phyloP scores from a whole-genome alignment of 2,888 invertebrate species.

The Chloroclystis v-ata region DNA sequence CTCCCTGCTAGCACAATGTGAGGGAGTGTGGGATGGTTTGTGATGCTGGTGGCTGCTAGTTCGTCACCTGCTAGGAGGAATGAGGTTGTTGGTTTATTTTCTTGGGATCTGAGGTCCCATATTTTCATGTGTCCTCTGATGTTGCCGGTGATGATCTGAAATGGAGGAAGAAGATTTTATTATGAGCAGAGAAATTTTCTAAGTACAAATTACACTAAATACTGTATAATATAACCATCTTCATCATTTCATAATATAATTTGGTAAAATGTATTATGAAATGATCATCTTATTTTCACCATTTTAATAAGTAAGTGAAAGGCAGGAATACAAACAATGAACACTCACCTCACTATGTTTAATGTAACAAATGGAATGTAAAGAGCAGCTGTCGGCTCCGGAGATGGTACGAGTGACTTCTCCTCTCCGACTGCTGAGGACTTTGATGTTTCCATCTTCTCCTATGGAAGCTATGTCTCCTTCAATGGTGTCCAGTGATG shows the following conservation, averaged over 20 bases:
- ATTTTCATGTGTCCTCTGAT: slow-evolving; percentile 93
- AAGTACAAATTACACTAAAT: too few relatives aligned
- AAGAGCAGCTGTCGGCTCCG: slow-evolving; percentile 88
- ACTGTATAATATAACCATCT: too few relatives aligned
- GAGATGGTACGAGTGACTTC: slow-evolving; percentile 70
- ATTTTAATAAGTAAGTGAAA: too few relatives aligned
- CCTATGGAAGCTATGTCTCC: slow-evolving; percentile 89
- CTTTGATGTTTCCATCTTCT: slow-evolving; percentile 86
- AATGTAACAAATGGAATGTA: slow-evolving; percentile 86
- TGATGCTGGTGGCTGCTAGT: slow-evolving; percentile 85
- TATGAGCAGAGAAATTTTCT: too few relatives aligned
- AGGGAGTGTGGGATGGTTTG: slow-evolving; percentile 91
- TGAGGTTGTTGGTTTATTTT: slow-evolving; percentile 81
- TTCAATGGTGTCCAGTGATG: slow-evolving; percentile 85
- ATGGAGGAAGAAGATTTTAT: not conserved
- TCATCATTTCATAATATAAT: too few relatives aligned
- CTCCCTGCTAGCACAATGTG: slow-evolving; percentile 91
- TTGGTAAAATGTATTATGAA: too few relatives aligned
- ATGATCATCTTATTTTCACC: too few relatives aligned
- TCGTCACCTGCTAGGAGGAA: slow-evolving; percentile 87
- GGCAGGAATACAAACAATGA: too few relatives aligned
- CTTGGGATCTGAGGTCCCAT: slow-evolving; percentile 86
- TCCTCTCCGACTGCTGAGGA: slow-evolving; percentile 67
- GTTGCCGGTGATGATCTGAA: slow-evolving; percentile 88
- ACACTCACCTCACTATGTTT: slow-evolving; percentile 77